These are phyloP conservation scores for Catocala nupta DNA, from an alignment of 2,888 invertebrate genomes.

Conservation along the genomic window DNA sequence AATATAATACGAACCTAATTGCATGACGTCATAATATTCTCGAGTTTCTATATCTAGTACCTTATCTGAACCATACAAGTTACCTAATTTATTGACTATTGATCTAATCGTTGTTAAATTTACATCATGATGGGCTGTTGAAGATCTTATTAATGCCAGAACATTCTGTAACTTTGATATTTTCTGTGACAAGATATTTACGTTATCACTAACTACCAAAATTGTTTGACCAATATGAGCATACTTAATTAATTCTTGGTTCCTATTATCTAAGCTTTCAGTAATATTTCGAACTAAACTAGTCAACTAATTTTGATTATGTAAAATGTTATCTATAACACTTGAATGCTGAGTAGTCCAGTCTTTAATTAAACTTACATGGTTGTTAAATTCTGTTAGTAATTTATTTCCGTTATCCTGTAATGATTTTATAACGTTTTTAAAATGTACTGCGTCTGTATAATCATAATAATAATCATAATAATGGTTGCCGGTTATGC, in stretches of 20 bases:
- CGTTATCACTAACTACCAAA: neutral
- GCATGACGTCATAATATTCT: conserved; percentile 1
- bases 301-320: neutral
- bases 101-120: too few relatives aligned
- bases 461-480: conserved; percentile 16
- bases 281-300: neutral
- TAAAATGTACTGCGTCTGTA: conserved; percentile 11
- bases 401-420: conserved; percentile 13
- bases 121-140: too few relatives aligned
- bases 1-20: neutral
- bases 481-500: conserved; percentile 12
- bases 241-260: neutral
- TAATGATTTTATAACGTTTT: too few relatives aligned
- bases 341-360: neutral
- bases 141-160: too few relatives aligned
- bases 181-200: neutral
- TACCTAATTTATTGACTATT: neutral
- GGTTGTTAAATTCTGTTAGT: conserved; percentile 1
- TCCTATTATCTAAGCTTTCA: neutral
- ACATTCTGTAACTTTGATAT: too few relatives aligned
- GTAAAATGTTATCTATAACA: neutral
- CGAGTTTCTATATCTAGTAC: neutral
- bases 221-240: neutral
- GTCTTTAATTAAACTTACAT: conserved; percentile 1
- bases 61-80: neutral